Evolutionary conservation across 2,888 invertebrate genomes (phyloP).

Genomic region (Melieria crassipennis): DNA sequence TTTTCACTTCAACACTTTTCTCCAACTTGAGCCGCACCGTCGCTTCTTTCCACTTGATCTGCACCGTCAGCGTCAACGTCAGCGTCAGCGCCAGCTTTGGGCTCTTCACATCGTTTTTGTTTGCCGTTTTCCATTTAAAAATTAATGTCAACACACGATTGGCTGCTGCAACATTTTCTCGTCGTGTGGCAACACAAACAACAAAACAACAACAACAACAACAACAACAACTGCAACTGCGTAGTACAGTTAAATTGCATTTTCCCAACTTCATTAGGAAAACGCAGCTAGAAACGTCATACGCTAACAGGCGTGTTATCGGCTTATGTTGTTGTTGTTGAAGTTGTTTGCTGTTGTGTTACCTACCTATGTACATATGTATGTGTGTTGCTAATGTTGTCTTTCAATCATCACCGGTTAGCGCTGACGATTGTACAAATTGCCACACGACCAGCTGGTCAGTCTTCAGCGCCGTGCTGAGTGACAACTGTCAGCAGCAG

Average conservation of each 20-base stretch:
- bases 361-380: not conserved
- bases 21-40: constrained; percentile 13
- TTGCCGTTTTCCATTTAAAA: constrained; percentile 14
- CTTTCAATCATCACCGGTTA: not conserved
- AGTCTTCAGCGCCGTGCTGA: not conserved
- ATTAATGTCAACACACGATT: constrained; percentile 32
- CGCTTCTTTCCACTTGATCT: not conserved
- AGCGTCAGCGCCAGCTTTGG: not conserved
- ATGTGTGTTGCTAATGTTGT: not conserved
- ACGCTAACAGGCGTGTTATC: constrained; percentile 10
- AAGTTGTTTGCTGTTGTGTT: constrained; percentile 5
- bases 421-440: not conserved
- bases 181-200: constrained; percentile 30
- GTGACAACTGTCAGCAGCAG: not conserved
- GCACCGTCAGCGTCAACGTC: not conserved
- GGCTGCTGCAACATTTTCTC: constrained; percentile 33
- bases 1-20: constrained; percentile 11
- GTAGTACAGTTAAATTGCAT: constrained; percentile 20
- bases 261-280: constrained; percentile 26
- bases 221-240: constrained; percentile 16
- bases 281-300: constrained; percentile 20
- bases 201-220: constrained; percentile 36
- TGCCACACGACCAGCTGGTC: not conserved
- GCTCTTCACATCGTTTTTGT: not conserved
- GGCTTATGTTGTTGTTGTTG: not conserved